phyloP scores from a whole-genome alignment of 2,888 invertebrate genomes.

The Odontomyia ornata region DNA sequence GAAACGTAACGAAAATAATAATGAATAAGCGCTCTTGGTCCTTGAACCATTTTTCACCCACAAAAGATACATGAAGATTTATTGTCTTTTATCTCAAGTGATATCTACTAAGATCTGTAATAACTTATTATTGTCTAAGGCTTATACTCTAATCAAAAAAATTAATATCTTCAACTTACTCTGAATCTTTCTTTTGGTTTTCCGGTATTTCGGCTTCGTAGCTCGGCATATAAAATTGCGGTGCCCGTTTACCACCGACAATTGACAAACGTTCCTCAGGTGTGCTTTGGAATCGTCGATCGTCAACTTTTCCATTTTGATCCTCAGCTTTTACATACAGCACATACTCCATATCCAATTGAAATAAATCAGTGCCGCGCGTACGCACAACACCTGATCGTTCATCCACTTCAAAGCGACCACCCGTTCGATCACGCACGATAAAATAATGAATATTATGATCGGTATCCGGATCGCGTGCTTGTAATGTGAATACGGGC shows the following conservation, averaged over 20 bases:
- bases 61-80: too few relatives aligned
- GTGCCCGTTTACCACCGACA: constrained; percentile 96
- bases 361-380: constrained; percentile 89
- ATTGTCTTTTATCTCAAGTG: too few relatives aligned
- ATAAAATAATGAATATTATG: constrained; percentile 97
- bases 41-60: too few relatives aligned
- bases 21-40: too few relatives aligned
- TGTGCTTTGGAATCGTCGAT: constrained; percentile 87
- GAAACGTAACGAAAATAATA: too few relatives aligned
- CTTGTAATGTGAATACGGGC: constrained; percentile 96
- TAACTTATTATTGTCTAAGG: too few relatives aligned
- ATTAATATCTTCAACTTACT: constrained; percentile 71
- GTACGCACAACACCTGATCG: constrained; percentile 92
- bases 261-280: constrained; percentile 92
- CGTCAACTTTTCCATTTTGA: constrained; percentile 91
- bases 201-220: constrained; percentile 97
- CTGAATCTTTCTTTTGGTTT: constrained; percentile 95
- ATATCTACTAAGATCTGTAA: too few relatives aligned
- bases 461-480: constrained; percentile 95
- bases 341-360: constrained; percentile 95
- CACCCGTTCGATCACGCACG: constrained; percentile 86
- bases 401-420: constrained; percentile 85
- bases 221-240: constrained; percentile 95
- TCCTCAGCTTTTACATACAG: constrained; percentile 96
- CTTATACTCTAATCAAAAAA: too few relatives aligned